Percentiles rank a stretch among this genome's conserved stretches.
These are phyloP conservation scores for Ischnus inquisitorius DNA, from an alignment of 2,888 invertebrate genomes.

Conservation along the genomic window DNA sequence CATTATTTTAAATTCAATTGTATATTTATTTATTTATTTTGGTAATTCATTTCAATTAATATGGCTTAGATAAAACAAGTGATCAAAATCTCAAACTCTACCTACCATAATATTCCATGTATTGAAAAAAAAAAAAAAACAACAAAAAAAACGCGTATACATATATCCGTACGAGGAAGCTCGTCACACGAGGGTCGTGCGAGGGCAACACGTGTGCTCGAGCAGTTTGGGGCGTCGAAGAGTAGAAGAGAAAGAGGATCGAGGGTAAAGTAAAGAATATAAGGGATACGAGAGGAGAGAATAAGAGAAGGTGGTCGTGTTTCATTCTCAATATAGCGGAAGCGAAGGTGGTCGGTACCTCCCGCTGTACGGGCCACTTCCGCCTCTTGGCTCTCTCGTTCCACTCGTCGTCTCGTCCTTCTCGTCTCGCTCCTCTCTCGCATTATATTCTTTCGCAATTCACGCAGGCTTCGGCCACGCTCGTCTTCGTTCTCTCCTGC, in stretches of 20 bases:
- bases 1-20: no score
- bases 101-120: neutral
- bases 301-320: constrained; percentile 81
- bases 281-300: constrained; percentile 71
- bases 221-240: constrained; percentile 5
- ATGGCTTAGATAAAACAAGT: neutral
- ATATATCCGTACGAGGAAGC: constrained; percentile 29
- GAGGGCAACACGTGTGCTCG: constrained; percentile 72
- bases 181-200: constrained; percentile 26
- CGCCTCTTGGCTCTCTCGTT: constrained; percentile 75
- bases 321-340: constrained; percentile 82
- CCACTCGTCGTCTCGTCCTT: constrained; percentile 53
- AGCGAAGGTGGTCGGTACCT: constrained; percentile 85
- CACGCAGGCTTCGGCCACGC: constrained; percentile 49
- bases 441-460: constrained; percentile 41
- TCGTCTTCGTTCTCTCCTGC: constrained; percentile 2
- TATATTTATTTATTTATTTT: neutral
- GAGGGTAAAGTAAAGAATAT: constrained; percentile 67
- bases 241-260: constrained; percentile 36
- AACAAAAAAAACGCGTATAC: constrained; percentile 1
- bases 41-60: neutral
- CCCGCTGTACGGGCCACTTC: constrained; percentile 83
- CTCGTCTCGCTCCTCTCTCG: constrained; percentile 30
- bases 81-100: neutral
- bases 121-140: neutral